Base-by-base conservation (phyloP, 2,888 invertebrate species). In the Antitype chi region DNA sequence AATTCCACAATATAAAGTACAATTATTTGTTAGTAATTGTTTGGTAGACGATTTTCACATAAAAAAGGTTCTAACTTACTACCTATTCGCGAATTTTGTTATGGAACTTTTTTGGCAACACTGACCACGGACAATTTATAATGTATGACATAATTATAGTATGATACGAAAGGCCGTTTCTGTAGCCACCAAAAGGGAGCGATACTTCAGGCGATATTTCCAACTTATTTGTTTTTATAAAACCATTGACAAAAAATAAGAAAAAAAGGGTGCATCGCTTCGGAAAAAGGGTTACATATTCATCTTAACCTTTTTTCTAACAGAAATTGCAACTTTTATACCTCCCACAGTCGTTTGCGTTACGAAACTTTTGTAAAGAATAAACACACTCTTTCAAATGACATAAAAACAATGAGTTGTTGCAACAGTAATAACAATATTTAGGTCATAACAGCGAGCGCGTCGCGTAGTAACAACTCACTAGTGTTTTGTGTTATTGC, bases 361-460 rank as follows among this genome's bases (percentile, higher is more conserved):
- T 28, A 53, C 5, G 20, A 5, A 49, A 4, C 0, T 17, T 28
- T 66, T 20, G 5, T 4, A 9, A 43, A 43, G 9, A 52, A n/a
- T n/a, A 53, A 15, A 49, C 23, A 49, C 2, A 25, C 43, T 20
- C 9, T 5, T 5, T 15, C 9, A 23, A 55, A 28, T 67, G 9
- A 59, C 60, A 60, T 52, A 49, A 52, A 62, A 74, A 5, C n/a
- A 28, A 25, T 1, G n/a, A 43, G 32, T 49, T 32, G 52, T 59
- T 28, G 52, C 71, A 81, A 71, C 70, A 55, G 25, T 55, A 25
- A 59, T 64, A 81, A 32, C n/a, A 64, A 60, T 63, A 84, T 80
- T 70, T 28, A 84, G 84, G 84, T 74, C 85, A 68, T 32, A 70
- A 52, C n/a, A 60, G 49, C 28, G 32, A 28, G 38, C 11, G 57